Base-by-base conservation (phyloP, 2,888 invertebrate genomes). In the Sarcophaga carnaria region DNA sequence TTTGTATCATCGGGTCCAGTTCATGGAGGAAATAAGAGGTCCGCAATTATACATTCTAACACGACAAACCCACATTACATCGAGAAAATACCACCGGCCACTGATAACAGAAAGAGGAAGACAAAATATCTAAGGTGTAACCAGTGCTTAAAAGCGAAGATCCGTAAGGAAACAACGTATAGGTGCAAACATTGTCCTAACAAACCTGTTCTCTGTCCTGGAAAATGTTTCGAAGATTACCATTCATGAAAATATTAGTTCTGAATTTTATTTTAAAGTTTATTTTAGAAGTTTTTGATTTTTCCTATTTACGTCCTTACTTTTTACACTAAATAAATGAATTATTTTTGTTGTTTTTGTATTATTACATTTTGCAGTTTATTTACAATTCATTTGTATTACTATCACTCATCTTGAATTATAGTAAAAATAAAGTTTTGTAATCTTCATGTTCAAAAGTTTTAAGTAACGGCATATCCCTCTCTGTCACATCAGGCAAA, bases 161-260 rank as follows among this genome's bases (percentile, higher is more conserved):
- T 76, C 59, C 37, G 77, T 20, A 80, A 83, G 59, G 80, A 83
- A 80, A 86, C 86, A 66, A 77, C 80, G 71, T 83, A 79, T 27
- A 79, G 86, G 45, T 83, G 86, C 67, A 80, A 87, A 78, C 80
- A 25, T 78, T 87, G 74, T 20, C 14, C 54, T 6, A 60, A 75
- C 69, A 81, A n/a, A n/a, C n/a, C n/a, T n/a, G n/a, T n/a, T n/a
- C n/a, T 86, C 62, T 86, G 83, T 20, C 37, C 82, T 64, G 75
- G 80, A 12, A 60, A 60, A 60, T 60, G 20, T 4, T 60, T 60
- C 0, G 60, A 60, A 60, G 17, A 60, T 60, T 60, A 60, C 17
- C 60, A 60, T 60, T 17, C 60, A 60, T 60, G 60, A 6, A 6
- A 60, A 20, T 6, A 60, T 60, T 60, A 60, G 3, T 60, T 60